These are phyloP conservation scores for Lepus europaeus DNA, from an alignment of 2,113 vertebrate genomes.

Conservation along the genomic window DNA sequence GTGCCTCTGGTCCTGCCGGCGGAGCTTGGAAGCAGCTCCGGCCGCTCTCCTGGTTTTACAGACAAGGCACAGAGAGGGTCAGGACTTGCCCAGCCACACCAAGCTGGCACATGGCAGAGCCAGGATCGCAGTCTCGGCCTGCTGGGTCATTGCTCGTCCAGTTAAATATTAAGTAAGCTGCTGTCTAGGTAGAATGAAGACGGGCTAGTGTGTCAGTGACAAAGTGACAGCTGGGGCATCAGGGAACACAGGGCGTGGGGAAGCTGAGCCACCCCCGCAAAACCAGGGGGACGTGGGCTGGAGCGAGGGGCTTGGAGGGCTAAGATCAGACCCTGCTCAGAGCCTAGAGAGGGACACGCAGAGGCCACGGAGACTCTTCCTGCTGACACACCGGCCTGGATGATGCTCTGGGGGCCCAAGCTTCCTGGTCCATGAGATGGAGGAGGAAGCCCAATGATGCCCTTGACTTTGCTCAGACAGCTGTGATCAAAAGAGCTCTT, in stretches of 20 bases:
- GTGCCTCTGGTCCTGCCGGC: neutral
- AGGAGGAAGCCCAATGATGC: neutral
- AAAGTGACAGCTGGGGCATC: rapidly evolving
- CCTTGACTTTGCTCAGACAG: neutral
- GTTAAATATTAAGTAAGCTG: constrained; percentile 7
- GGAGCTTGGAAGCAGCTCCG: neutral
- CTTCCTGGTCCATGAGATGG: neutral
- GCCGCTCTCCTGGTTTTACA: neutral
- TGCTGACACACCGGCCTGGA: neutral
- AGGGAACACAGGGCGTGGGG: too few relatives aligned
- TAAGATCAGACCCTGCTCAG: rapidly evolving
- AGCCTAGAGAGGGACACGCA: neutral
- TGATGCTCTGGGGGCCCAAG: neutral
- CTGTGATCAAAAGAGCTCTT: neutral
- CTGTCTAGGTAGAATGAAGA: neutral
- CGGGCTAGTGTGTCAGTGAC: neutral
- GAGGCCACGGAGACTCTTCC: neutral
- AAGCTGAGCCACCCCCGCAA: neutral
- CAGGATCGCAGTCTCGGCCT: neutral
- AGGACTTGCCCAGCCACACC: neutral
- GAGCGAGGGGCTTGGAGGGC: too few relatives aligned
- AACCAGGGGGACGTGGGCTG: neutral
- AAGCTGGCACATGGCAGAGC: neutral
- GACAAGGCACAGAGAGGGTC: neutral
- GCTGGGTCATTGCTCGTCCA: neutral